A percentile compares a stretch with the other conserved stretches of the same genome.
Evolutionary conservation across 2,888 invertebrate species (phyloP).

Genomic region (Prosopocoilus inquinatus): DNA sequence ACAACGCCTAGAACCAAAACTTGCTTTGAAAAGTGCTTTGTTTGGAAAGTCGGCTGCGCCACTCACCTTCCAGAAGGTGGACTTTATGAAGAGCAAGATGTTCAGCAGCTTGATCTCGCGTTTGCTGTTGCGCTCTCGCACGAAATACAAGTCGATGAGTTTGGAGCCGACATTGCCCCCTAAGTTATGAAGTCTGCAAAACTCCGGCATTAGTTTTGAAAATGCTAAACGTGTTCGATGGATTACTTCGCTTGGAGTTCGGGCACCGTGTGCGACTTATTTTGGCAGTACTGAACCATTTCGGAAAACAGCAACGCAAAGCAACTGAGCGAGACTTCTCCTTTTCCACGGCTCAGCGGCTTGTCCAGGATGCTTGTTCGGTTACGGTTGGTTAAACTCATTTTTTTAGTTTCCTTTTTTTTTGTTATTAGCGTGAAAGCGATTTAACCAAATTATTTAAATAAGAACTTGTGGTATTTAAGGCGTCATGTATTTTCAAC

Average conservation of each 20-base stretch:
- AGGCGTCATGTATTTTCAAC: too few species aligned
- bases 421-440: too few species aligned
- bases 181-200: conserved; percentile 81
- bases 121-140: conserved; percentile 90
- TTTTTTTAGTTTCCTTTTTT: conserved; percentile 29
- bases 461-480: too few species aligned
- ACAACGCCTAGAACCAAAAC: conserved; percentile 68
- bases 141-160: conserved; percentile 88
- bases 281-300: conserved; percentile 97
- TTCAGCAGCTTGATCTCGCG: conserved; percentile 93
- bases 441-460: too few species aligned
- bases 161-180: conserved; percentile 94
- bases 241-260: conserved; percentile 87
- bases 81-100: conserved; percentile 93
- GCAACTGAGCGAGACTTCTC: conserved; percentile 87
- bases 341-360: conserved; percentile 87
- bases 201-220: neutral
- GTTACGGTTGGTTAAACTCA: conserved; percentile 55
- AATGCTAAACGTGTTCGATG: neutral
- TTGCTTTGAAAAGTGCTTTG: neutral
- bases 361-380: conserved; percentile 85
- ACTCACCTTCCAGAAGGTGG: conserved; percentile 91
- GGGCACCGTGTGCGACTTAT: conserved; percentile 90
- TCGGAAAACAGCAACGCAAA: conserved; percentile 97
- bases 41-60: neutral